Evolutionary conservation across 2,797 vertebrate species (phyloP).

Genomic region (Sciurus carolinensis): DNA sequence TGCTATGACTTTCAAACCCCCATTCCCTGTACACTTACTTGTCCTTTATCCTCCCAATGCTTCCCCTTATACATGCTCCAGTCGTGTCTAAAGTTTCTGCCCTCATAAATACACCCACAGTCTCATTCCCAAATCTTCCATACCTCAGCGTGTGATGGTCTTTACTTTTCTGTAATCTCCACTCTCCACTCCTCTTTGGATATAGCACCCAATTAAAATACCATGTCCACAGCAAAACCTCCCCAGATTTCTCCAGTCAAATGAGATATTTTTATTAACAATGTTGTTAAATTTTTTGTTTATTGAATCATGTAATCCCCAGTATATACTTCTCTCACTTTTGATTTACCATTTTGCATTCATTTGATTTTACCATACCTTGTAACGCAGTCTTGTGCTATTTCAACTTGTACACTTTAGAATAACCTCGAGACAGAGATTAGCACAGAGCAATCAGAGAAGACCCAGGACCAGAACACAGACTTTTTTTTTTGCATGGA

Average conservation of each 20-base stretch:
- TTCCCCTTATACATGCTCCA: rapidly evolving
- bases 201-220: too few species aligned
- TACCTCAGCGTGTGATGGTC: neutral
- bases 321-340: too few species aligned
- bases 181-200: neutral
- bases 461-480: neutral
- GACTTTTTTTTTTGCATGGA: rapidly evolving
- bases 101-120: rapidly evolving
- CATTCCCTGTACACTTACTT: neutral
- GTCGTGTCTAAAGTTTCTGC: rapidly evolving
- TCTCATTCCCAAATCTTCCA: neutral
- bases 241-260: too few species aligned
- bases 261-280: too few species aligned
- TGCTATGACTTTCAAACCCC: neutral
- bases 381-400: too few species aligned
- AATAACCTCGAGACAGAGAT: neutral
- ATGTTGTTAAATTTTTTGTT: too few species aligned
- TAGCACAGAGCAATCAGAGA: neutral
- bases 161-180: neutral
- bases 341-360: too few species aligned
- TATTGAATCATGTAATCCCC: too few species aligned
- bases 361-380: too few species aligned
- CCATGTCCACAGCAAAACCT: too few species aligned
- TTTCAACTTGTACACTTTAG: too few species aligned
- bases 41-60: too few species aligned